Evolutionary conservation across 2,888 invertebrate genomes (phyloP).

Genomic region (Eucriotettix oculatus): DNA sequence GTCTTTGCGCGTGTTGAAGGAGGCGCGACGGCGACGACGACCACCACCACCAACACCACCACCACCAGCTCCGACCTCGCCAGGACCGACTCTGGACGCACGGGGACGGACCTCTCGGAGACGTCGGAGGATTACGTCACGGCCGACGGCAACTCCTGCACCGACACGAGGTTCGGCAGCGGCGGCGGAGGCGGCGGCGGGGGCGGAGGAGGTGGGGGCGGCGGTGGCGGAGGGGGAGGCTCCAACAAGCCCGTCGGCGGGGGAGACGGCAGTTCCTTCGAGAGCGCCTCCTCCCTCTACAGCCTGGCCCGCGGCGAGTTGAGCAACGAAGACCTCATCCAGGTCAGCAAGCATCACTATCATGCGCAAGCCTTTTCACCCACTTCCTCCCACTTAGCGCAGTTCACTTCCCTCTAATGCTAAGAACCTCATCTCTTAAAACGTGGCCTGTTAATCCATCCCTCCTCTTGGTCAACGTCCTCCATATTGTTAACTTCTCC

Average conservation of each 20-base stretch:
- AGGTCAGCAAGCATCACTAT: no score
- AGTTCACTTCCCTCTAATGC: no score
- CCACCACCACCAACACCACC: constrained; percentile 1
- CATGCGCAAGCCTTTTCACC: no score
- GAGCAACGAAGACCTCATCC: constrained; percentile 3
- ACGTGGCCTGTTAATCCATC: no score
- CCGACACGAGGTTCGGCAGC: constrained; percentile 14
- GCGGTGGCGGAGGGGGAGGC: constrained; percentile 32
- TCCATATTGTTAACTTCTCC: no score
- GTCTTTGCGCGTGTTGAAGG: not conserved
- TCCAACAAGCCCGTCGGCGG: constrained; percentile 2
- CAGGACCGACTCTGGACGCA: constrained; percentile 42
- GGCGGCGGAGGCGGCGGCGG: constrained; percentile 9
- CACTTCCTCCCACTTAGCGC: no score
- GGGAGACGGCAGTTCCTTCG: constrained; percentile 66
- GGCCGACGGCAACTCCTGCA: constrained; percentile 37
- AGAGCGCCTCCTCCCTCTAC: constrained; percentile 68
- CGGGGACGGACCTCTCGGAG: constrained; percentile 53
- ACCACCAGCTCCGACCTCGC: constrained; percentile 30
- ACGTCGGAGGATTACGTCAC: constrained; percentile 83
- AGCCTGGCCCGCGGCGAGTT: constrained; percentile 50
- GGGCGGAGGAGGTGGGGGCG: constrained; percentile 44
- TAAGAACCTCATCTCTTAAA: no score
- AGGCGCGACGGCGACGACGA: not conserved
- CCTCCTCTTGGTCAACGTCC: no score